Percentiles rank a stretch among this genome's conserved stretches.
Evolutionary conservation across 2,888 invertebrate genomes (phyloP).

Genomic region (Acanthosepion esculentum): DNA sequence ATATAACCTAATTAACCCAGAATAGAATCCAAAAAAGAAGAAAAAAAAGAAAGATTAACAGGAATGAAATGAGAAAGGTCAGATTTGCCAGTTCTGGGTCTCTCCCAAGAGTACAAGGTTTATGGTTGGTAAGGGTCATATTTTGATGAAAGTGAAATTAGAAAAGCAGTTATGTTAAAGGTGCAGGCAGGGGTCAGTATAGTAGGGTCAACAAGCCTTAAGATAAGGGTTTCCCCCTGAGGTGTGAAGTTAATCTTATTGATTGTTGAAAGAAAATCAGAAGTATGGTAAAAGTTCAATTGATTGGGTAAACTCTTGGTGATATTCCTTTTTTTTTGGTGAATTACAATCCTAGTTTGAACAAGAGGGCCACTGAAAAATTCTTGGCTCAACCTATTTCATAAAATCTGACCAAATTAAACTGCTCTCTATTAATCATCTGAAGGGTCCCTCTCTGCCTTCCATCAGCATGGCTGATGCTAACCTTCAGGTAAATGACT

Average conservation of each 20-base stretch:
- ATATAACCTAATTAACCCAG: no score
- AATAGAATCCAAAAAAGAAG: neutral
- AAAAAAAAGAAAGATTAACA: neutral
- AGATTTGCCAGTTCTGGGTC: neutral
- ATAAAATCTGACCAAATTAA: no score
- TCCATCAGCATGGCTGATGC: no score
- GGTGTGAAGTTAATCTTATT: neutral
- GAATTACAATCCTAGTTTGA: neutral
- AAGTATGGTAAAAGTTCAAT: neutral
- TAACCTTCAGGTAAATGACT: no score
- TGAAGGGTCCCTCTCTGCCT: no score
- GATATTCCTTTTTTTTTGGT: neutral
- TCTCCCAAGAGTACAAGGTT: neutral
- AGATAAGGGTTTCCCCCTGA: neutral
- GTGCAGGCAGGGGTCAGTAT: neutral
- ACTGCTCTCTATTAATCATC: no score
- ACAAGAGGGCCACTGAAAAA: no score
- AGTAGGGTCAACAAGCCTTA: neutral
- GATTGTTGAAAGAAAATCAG: constrained; percentile 8
- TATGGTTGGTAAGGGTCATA: neutral
- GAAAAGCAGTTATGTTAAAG: neutral
- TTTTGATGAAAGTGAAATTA: neutral
- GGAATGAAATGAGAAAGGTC: neutral
- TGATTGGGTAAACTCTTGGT: neutral
- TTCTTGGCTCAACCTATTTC: no score